These are phyloP conservation scores for Cyclura pinguis DNA, from an alignment of 2,797 vertebrate species.

Conservation along the genomic window DNA sequence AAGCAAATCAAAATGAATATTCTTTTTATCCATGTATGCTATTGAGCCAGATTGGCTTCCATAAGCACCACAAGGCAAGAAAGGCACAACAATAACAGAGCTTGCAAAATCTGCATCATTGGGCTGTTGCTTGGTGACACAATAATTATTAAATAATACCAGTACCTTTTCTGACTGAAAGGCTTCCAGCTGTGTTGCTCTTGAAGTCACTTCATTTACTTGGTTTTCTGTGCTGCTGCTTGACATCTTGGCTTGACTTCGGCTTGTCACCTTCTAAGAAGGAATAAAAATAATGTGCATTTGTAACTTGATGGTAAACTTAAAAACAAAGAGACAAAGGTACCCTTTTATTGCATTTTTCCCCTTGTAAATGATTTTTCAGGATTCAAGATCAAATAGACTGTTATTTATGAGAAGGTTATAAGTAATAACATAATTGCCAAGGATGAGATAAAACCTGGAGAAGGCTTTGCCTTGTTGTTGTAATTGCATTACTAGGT, in stretches of 20 bases:
- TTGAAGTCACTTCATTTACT: conserved; percentile 75
- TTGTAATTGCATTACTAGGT: conserved; percentile 30
- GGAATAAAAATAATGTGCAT: conserved; percentile 48
- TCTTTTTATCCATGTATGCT: not conserved
- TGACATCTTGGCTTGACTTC: conserved; percentile 80
- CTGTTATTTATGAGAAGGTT: not conserved
- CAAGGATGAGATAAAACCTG: conserved; percentile 8
- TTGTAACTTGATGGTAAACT: conserved; percentile 29
- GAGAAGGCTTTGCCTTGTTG: conserved; percentile 7
- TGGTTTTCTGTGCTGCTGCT: conserved; percentile 72
- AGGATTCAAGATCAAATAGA: not conserved
- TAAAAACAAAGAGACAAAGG: not conserved
- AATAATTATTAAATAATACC: conserved; percentile 37
- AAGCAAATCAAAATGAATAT: no score
- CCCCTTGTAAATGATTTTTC: not conserved
- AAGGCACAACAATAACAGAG: conserved; percentile 32
- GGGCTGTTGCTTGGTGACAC: conserved; percentile 9
- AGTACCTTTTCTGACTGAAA: conserved; percentile 86
- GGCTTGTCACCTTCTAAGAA: conserved; percentile 83
- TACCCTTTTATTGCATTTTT: not conserved
- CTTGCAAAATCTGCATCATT: conserved; percentile 28
- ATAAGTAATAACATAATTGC: not conserved
- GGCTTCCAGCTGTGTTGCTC: conserved; percentile 78
- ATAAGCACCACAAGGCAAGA: conserved; percentile 29
- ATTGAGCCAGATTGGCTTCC: conserved; percentile 29